Evolutionary conservation across 2,888 invertebrate species (phyloP), one percentile per base, ranked within the genome.

Genomic region (Agrotis puta): DNA sequence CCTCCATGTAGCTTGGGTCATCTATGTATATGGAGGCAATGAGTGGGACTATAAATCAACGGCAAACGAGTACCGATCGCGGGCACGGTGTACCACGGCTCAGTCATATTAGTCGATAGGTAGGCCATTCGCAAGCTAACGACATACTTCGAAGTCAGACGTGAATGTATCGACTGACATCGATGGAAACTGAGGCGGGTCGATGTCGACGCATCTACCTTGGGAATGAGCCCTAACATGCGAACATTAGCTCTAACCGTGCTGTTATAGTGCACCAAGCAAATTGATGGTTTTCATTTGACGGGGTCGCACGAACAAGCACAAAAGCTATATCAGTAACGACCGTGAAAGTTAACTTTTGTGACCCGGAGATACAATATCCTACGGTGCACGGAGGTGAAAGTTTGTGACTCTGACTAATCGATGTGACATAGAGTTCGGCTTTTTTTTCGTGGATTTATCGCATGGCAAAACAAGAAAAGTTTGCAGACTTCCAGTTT

Each of bases 331-430:
- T 88, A 89, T 89, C 87, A 85, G 88, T 88, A 90, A 90, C 88
- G 88, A 89, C 86, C 88, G 92, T 90, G 93, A 93, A 93, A 93
- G 93, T 90, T 87, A 88, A 86, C 87, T 85, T 88, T 86, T 86
- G 81, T 83, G 90, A 89, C 85, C 88, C 88, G 88, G 89, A 91
- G 90, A 88, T 88, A 92, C 91, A 90, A 91, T 92, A 91, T 89
- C 88, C 88, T 89, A 90, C 89, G 88, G 89, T 87, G 90, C 85
- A 87, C 83, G 71, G 85, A 90, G 91, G 94, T 93, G 94, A 94
- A 94, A 94, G 94, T 94, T 92, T 89, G 89, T 88, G 93, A 93
- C 93, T 91, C 86, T 90, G 91, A 93, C 89, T 92, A 92, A 94
- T 93, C 88, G 91, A 88, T 85, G 86, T 88, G 88, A 91, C 91